These are phyloP conservation scores for Hoplodrina blanda DNA, from an alignment of 2,888 invertebrate species.

Conservation along the genomic window DNA sequence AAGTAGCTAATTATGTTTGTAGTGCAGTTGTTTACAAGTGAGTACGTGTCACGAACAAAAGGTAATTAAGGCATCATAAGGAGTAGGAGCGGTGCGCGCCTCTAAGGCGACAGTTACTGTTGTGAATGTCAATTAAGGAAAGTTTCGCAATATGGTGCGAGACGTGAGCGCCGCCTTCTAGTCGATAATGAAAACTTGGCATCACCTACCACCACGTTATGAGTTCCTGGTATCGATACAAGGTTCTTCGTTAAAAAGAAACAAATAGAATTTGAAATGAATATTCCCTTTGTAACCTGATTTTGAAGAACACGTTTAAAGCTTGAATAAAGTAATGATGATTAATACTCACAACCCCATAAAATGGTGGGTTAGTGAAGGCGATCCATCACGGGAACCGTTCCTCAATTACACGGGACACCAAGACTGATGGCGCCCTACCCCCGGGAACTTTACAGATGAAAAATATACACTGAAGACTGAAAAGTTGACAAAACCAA, in stretches of 20 bases:
- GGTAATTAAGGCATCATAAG: slow-evolving; percentile 74
- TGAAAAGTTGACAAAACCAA: slow-evolving; percentile 29
- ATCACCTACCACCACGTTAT: slow-evolving; percentile 64
- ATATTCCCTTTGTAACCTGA: background rate
- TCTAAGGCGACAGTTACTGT: slow-evolving; percentile 65
- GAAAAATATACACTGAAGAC: slow-evolving; percentile 17
- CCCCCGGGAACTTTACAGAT: slow-evolving; percentile 32
- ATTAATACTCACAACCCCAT: slow-evolving; percentile 45
- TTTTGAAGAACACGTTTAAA: background rate
- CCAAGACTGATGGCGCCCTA: slow-evolving; percentile 58
- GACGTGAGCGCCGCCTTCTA: slow-evolving; percentile 62
- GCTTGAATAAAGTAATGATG: slow-evolving; percentile 39
- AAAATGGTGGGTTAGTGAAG: slow-evolving; percentile 36
- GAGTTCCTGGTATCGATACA: slow-evolving; percentile 68
- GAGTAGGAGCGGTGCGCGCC: slow-evolving; percentile 59
- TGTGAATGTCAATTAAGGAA: slow-evolving; percentile 80
- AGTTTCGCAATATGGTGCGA: slow-evolving; percentile 76
- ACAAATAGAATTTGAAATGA: background rate
- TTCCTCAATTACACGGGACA: slow-evolving; percentile 61
- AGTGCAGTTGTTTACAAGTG: slow-evolving; percentile 60
- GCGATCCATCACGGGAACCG: slow-evolving; percentile 56
- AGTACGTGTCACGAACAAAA: slow-evolving; percentile 65
- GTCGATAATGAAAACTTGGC: slow-evolving; percentile 75
- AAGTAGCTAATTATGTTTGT: slow-evolving; percentile 58
- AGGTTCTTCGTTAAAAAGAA: background rate